phyloP scores from a whole-genome alignment of 2,888 invertebrate genomes.

The Andrena flavipes region DNA sequence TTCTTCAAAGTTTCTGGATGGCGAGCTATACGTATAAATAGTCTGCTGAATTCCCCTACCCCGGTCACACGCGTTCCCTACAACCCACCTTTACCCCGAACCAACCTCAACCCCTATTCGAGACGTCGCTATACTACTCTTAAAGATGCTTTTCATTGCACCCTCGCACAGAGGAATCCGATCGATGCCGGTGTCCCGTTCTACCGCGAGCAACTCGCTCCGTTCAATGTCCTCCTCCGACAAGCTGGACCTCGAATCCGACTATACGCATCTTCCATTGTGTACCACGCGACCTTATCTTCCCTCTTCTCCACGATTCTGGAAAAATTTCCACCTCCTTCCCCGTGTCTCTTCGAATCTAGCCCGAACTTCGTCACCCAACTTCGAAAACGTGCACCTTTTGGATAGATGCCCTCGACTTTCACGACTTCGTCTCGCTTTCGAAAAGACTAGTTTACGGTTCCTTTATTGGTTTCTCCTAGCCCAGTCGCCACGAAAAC shows the following conservation, averaged over 20 bases:
- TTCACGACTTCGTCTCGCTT: constrained; percentile 9
- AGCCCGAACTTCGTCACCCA: constrained; percentile 2
- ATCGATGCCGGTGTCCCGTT: constrained; percentile 72
- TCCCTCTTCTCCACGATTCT: constrained; percentile 25
- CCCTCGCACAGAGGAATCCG: constrained; percentile 67
- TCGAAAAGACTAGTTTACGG: constrained; percentile 57
- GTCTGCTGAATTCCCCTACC: constrained; percentile 64
- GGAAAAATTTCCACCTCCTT: constrained; percentile 38
- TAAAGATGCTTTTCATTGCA: constrained; percentile 76
- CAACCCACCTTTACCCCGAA: constrained; percentile 37
- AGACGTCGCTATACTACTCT: constrained; percentile 68
- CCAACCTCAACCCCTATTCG: constrained; percentile 52
- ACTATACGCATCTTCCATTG: constrained; percentile 54
- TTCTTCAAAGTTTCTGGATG: constrained; percentile 80
- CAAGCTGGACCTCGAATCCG: constrained; percentile 52
- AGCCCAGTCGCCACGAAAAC: constrained; percentile 51
- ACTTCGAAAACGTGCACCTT: background rate
- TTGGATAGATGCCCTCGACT: background rate
- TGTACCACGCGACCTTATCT: constrained; percentile 52
- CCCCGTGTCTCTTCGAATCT: background rate
- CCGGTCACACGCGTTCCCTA: constrained; percentile 40
- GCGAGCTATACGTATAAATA: constrained; percentile 77
- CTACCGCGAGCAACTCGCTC: constrained; percentile 27
- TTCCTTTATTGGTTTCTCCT: constrained; percentile 51
- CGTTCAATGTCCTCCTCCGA: constrained; percentile 50